Conservation (phyloP, 2,113 vertebrate genomes). For the Catharus minimus region DNA sequence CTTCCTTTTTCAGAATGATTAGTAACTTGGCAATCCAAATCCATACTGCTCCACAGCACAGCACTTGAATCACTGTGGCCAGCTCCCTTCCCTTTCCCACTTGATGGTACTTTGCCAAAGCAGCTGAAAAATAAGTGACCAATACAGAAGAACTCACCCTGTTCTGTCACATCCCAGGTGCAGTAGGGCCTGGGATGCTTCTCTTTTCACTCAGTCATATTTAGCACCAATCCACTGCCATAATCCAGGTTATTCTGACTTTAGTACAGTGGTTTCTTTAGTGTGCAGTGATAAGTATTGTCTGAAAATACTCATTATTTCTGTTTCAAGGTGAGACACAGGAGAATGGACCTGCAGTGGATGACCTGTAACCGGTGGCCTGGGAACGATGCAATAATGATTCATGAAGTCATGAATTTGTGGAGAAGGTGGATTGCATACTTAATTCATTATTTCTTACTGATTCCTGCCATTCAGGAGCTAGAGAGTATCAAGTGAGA, state of each 20-base stretch:
- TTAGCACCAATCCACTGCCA: not conserved
- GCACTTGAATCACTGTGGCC: not conserved
- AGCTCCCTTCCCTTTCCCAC: not conserved
- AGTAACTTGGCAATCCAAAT: not conserved
- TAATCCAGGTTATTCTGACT: not conserved
- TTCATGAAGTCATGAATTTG: not conserved
- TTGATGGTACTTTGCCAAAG: not conserved
- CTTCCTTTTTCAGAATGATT: not conserved
- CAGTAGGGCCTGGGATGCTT: not conserved
- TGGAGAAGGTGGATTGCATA: not conserved
- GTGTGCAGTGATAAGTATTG: not conserved
- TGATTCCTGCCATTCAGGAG: not conserved
- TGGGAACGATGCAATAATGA: not conserved
- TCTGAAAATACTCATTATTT: not conserved
- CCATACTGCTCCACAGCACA: not conserved
- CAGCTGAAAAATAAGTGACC: not conserved
- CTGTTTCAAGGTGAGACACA: not conserved
- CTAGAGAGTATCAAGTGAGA: not conserved
- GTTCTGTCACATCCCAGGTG: too few species aligned
- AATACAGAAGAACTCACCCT: not conserved
- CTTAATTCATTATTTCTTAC: not conserved
- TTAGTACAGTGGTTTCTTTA: not conserved
- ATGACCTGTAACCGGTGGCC: not conserved
- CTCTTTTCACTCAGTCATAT: not conserved
- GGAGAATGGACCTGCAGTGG: not conserved